Conservation (phyloP, 2,797 vertebrate species). For the Periophthalmus magnuspinnatus region DNA sequence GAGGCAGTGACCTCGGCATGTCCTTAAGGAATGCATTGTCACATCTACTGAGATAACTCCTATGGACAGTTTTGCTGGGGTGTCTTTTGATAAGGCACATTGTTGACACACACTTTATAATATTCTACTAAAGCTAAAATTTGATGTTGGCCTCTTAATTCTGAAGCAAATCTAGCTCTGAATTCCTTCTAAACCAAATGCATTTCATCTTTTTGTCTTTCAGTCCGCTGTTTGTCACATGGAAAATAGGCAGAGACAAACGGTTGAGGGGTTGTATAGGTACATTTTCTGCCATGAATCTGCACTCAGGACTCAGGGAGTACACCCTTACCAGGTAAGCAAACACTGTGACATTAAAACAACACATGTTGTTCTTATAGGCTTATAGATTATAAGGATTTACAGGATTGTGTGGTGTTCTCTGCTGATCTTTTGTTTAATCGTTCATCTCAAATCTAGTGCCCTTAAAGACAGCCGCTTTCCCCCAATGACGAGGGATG, state of each 20-base stretch:
- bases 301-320: constrained; percentile 99
- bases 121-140: neutral
- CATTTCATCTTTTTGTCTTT: constrained; percentile 44
- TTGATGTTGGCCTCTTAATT: constrained; percentile 3
- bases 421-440: constrained; percentile 27
- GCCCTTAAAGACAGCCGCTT: constrained; percentile 99
- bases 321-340: constrained; percentile 99
- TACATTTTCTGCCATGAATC: constrained; percentile 99
- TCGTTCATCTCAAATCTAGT: constrained; percentile 74
- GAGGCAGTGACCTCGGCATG: constrained; percentile 33
- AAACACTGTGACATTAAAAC: neutral
- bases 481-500: constrained; percentile 99
- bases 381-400: neutral
- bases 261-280: constrained; percentile 99
- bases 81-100: neutral
- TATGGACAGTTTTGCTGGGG: neutral
- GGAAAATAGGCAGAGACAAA: constrained; percentile 99
- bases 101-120: neutral
- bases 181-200: constrained; percentile 7
- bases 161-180: neutral
- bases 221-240: constrained; percentile 99
- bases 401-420: neutral
- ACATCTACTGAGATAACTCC: constrained; percentile 21
- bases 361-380: neutral
- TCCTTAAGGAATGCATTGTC: constrained; percentile 53